Evolutionary conservation across 2,113 vertebrate species (phyloP).

Genomic region (Sarotherodon lohbergeri): DNA sequence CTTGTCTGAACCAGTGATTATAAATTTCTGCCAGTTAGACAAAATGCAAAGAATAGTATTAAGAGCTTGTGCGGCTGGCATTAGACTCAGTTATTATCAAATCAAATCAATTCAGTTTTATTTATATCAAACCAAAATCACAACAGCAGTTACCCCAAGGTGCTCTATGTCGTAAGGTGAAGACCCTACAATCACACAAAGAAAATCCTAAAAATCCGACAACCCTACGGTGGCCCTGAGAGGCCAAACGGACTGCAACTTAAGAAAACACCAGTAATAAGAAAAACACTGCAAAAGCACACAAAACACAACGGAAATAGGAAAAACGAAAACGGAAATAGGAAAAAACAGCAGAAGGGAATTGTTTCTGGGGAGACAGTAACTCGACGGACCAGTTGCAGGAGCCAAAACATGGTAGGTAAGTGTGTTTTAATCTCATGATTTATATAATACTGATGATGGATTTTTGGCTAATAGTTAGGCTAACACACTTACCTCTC

Average conservation of each 20-base stretch:
- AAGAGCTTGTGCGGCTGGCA: neutral
- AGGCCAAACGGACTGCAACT: neutral
- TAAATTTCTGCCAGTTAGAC: neutral
- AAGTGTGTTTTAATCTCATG: neutral
- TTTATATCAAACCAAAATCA: neutral
- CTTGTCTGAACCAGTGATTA: neutral
- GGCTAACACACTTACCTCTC: neutral
- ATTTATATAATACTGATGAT: neutral
- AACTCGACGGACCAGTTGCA: neutral
- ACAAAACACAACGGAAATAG: rapidly evolving
- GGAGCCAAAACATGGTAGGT: neutral
- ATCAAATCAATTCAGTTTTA: neutral
- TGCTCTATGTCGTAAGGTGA: neutral
- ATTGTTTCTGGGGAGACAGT: neutral
- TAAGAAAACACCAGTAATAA: neutral
- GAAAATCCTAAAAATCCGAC: neutral
- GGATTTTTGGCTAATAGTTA: neutral
- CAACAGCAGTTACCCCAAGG: rapidly evolving
- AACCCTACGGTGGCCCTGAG: neutral
- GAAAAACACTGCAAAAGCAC: neutral
- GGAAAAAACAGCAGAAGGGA: neutral
- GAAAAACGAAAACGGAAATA: rapidly evolving
- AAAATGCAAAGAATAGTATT: neutral
- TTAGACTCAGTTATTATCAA: neutral
- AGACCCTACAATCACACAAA: neutral